A percentile compares a stretch with the other conserved stretches of the same genome.
phyloP scores from a whole-genome alignment of 1,140 invertebrate species.

The Trypoxylus dichotomus region DNA sequence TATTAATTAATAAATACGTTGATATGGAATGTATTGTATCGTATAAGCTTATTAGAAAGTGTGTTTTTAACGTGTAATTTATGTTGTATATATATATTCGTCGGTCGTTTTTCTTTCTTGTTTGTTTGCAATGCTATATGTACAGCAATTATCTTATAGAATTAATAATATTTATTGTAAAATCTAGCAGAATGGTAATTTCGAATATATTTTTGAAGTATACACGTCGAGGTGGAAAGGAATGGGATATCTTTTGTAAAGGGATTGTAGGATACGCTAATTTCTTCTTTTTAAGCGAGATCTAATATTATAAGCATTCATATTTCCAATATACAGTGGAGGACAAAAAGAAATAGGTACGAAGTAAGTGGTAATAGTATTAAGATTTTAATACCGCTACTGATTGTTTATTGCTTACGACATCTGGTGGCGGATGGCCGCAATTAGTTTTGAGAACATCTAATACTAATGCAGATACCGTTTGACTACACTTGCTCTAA shows the following conservation, averaged over 20 bases:
- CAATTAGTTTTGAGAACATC: no score
- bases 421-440: no score
- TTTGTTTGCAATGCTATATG: background rate
- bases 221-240: no score
- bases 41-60: background rate
- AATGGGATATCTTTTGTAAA: background rate
- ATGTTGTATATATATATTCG: background rate
- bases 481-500: no score
- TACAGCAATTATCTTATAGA: background rate
- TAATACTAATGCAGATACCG: no score
- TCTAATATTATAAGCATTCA: background rate
- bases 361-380: no score
- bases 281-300: background rate
- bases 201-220: no score
- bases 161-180: background rate
- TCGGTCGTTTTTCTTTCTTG: no score
- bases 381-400: no score
- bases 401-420: no score
- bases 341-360: no score
- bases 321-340: no score
- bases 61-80: background rate
- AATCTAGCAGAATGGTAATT: background rate
- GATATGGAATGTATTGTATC: conserved; percentile 11
- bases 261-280: background rate
- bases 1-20: background rate